These are phyloP conservation scores for Heliconius congener DNA, from an alignment of 1,140 invertebrate species.

Conservation along the genomic window DNA sequence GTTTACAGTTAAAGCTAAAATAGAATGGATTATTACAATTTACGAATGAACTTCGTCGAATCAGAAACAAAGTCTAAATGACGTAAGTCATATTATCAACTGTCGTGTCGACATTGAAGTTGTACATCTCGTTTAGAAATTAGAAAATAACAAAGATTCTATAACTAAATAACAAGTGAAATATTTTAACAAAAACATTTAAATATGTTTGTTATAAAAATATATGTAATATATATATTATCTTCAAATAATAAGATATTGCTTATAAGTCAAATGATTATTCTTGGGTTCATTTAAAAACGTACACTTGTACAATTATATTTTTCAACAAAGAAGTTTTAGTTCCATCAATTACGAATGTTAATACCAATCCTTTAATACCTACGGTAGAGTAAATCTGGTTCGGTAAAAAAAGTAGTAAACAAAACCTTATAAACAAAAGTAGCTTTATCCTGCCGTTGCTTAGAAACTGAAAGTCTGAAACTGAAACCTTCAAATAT, in stretches of 20 bases:
- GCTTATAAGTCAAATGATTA: no score
- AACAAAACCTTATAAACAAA: background rate
- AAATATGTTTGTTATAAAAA: background rate
- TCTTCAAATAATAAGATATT: no score
- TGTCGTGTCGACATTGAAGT: slow-evolving; percentile 24
- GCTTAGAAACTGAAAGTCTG: slow-evolving; percentile 53
- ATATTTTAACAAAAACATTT: background rate
- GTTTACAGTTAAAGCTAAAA: background rate
- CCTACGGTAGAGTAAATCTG: background rate
- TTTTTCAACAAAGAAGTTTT: background rate
- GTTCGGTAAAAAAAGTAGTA: background rate
- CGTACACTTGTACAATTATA: background rate
- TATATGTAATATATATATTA: background rate
- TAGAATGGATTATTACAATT: background rate
- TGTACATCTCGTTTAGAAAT: slow-evolving; percentile 15
- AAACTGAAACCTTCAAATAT: slow-evolving; percentile 44
- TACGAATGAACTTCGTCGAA: background rate
- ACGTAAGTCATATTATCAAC: background rate
- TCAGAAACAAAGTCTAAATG: slow-evolving; percentile 3
- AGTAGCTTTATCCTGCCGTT: slow-evolving; percentile 31
- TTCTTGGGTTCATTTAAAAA: no score
- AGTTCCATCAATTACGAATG: no score
- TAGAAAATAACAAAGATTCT: background rate
- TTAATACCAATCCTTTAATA: background rate
- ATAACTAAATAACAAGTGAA: background rate